Base-by-base conservation (phyloP, 2,888 invertebrate genomes). In the Hirtodrosophila alboralis region DNA sequence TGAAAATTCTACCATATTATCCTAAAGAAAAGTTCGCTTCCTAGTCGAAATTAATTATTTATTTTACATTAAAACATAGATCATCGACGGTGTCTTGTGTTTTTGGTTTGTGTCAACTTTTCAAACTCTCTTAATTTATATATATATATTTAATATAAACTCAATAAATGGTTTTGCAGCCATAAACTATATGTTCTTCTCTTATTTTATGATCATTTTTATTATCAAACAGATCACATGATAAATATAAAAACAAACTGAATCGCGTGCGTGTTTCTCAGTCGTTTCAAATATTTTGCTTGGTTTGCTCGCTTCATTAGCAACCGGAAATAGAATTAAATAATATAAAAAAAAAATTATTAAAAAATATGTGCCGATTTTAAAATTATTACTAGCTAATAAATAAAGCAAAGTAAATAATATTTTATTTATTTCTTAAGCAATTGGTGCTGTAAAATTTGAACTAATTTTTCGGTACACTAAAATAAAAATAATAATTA, bases 41-140 rank as follows among this genome's bases (percentile, higher is more conserved):
- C 33, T 30, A 6, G 9, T 34, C 6, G 23, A 10, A 8, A 57
- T 65, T 26, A 63, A 63, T 63, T 31, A 66, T 66, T 58, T 26
- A 66, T 63, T 23, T 21, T 9, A 8, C 8, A 52, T 38, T 53
- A n/a, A n/a, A n/a, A n/a, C 33, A 38, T 12, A 61, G 49, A 49
- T 57, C 38, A 59, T 49, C 44, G n/a, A 52, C 18, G 34, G 28
- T 34, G 45, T 38, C 53, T 43, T 30, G 18, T 43, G 27, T 37
- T 13, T 34, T n/a, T n/a, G n/a, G 27, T 37, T 28, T 33, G 33
- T 44, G 43, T 10, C 51, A 51, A 47, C 30, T 47, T 58, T 48
- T 47, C 56, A 56, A 23, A 13, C 45, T 53, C 18, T 37, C 23
- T 34, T 14, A n/a, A 48, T 34, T 47, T 8, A 49, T 31, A n/a